These are phyloP conservation scores for Bungarus multicinctus DNA, from an alignment of 2,113 vertebrate genomes.

Conservation along the genomic window DNA sequence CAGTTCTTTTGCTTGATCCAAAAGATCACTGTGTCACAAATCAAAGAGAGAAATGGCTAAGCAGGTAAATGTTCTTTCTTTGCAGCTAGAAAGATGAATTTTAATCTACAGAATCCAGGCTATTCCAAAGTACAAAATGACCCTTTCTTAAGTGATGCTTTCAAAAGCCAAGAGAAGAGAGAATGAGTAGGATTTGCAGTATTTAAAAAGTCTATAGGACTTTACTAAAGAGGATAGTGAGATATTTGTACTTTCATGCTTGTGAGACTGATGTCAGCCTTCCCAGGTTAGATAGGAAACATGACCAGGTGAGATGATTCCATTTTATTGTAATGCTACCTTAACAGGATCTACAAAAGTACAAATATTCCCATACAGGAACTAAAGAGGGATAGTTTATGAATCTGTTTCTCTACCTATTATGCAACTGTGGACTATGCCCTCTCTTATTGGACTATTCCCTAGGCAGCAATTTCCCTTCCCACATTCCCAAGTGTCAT, in stretches of 20 bases:
- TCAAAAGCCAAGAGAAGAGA: not conserved
- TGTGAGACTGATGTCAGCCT: not conserved
- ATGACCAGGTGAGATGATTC: not conserved
- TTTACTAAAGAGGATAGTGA: not conserved
- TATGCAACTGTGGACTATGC: not conserved
- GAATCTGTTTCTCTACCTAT: not conserved
- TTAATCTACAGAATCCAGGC: not conserved
- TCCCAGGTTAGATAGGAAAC: not conserved
- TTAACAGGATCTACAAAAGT: not conserved
- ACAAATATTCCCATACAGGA: not conserved
- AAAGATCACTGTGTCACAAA: conserved; percentile 61
- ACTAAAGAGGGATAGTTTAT: not conserved
- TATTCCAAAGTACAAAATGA: not conserved
- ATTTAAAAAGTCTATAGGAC: not conserved
- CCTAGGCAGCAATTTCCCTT: not conserved
- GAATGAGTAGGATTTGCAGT: not conserved
- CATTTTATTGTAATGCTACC: not conserved
- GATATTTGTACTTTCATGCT: not conserved
- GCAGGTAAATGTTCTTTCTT: not conserved
- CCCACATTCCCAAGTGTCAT: not conserved
- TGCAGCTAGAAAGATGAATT: not conserved
- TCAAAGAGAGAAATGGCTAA: conserved; percentile 22
- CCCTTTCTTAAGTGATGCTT: not conserved
- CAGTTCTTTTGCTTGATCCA: conserved; percentile 61
- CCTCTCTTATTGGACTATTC: not conserved